Percentiles rank a stretch among this genome's conserved stretches.
These are phyloP conservation scores for Eremobia ochroleuca DNA, from an alignment of 2,888 invertebrate species.

Conservation along the genomic window DNA sequence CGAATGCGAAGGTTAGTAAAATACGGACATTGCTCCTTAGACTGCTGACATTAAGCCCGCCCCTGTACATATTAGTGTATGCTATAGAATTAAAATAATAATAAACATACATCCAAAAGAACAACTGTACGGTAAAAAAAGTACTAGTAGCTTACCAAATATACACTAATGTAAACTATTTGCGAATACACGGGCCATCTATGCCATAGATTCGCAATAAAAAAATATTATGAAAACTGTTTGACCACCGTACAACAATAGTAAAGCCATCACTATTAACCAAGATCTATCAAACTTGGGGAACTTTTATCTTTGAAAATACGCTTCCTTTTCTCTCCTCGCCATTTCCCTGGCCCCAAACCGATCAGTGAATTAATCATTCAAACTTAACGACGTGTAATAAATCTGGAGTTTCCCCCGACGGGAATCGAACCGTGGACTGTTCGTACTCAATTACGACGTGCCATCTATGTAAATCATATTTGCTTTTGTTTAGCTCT, in stretches of 20 bases:
- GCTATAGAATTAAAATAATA: neutral
- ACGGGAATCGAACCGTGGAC: constrained; percentile 67
- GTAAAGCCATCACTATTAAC: neutral
- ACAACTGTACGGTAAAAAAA: neutral
- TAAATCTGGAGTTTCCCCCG: constrained; percentile 75
- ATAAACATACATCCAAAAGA: too few relatives aligned
- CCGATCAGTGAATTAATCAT: constrained; percentile 78
- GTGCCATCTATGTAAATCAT: constrained; percentile 59
- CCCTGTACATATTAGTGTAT: neutral
- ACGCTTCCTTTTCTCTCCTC: neutral
- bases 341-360: constrained; percentile 55
- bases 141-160: too few relatives aligned
- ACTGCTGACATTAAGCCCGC: neutral
- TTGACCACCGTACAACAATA: neutral
- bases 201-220: neutral
- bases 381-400: constrained; percentile 78
- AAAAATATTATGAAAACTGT: neutral
- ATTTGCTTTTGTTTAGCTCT: constrained; percentile 59
- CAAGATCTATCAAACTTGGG: neutral
- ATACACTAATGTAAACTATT: neutral
- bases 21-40: too few relatives aligned
- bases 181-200: too few relatives aligned
- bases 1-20: too few relatives aligned
- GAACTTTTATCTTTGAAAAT: neutral
- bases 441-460: constrained; percentile 52